Evolutionary conservation across 1,140 invertebrate genomes (phyloP), one percentile per base, ranked within the genome.

Genomic region (Macrocentrus cingulum): DNA sequence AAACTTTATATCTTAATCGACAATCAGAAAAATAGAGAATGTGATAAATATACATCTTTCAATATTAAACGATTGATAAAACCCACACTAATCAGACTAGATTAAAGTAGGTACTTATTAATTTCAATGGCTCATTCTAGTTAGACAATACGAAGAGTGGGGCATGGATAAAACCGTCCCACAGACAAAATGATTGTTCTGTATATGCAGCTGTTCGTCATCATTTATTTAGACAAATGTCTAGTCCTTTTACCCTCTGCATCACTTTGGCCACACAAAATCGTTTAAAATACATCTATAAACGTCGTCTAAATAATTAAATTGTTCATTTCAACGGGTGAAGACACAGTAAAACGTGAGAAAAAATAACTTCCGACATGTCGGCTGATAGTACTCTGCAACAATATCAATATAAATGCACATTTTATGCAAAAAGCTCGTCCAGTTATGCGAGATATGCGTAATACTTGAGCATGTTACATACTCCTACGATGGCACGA

Each of bases 401-500:
- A 19, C 42, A 11, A 6, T 49, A 49, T 49, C 25, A 29, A 49
- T 49, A 23, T 22, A 11, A 11, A 1, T 19, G 19, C 13, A 46
- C 19, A 11, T 46, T 46, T 46, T 46, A 46, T 46, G 20, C 13
- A n/a, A 25, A 15, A 19, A 25, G 13, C 11, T 7, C 11, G 4
- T 7, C 32, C 4, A 20, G 45, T 29, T 50, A 59, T 39, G 41
- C 25, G 48, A 61, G 32, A 51, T 50, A 42, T 60, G 61, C 37
- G 52, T 34, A 48, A 39, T 59, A 41, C 55, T 61, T 54, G 45
- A 37, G 32, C 18, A n/a, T 16, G 34, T 51, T 56, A 42, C 16
- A 29, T 29, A 22, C 53, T 55, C 32, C 34, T 37, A 53, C 64
- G 61, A 68, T 68, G 66, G 52, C 25, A 22, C 54, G 66, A 64